Evolutionary conservation across 2,113 vertebrate genomes (phyloP).

Genomic region (Oncorhynchus masou): DNA sequence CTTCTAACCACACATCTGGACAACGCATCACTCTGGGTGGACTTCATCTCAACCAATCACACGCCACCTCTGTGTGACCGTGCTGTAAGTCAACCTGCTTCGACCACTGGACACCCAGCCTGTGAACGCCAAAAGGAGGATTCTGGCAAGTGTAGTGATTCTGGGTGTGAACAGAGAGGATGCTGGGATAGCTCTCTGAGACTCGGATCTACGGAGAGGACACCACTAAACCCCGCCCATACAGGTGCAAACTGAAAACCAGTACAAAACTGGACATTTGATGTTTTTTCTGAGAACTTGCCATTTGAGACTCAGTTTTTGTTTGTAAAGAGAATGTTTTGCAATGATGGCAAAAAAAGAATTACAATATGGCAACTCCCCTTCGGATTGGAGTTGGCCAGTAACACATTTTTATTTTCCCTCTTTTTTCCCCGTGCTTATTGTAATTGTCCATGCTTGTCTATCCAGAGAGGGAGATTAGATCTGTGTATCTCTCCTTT

Average conservation of each 20-base stretch:
- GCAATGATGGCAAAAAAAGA: slow-evolving; percentile 36
- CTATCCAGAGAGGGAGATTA: slow-evolving; percentile 49
- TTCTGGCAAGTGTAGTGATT: slow-evolving; percentile 14
- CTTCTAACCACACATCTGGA: slow-evolving; percentile 27
- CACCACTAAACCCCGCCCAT: slow-evolving; percentile 17
- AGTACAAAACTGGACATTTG: slow-evolving; percentile 36
- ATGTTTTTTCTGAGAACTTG: slow-evolving; percentile 53
- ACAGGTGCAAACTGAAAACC: slow-evolving; percentile 15
- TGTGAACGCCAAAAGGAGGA: slow-evolving; percentile 22
- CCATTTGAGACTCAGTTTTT: slow-evolving; percentile 54
- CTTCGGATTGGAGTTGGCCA: slow-evolving; percentile 39
- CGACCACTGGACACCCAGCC: slow-evolving; percentile 44
- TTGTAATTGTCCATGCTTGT: slow-evolving; percentile 66
- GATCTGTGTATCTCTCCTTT: slow-evolving; percentile 50
- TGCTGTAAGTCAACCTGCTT: slow-evolving; percentile 62
- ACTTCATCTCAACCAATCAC: slow-evolving; percentile 64
- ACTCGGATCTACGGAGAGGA: neutral
- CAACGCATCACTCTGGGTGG: slow-evolving; percentile 42
- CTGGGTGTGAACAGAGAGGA: slow-evolving; percentile 27
- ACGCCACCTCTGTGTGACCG: slow-evolving; percentile 51
- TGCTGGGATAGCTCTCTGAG: slow-evolving; percentile 9
- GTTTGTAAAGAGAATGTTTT: slow-evolving; percentile 70
- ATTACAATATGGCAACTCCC: slow-evolving; percentile 41
- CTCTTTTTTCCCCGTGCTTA: slow-evolving; percentile 60
- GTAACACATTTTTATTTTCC: slow-evolving; percentile 29